Evolutionary conservation across 2,113 vertebrate species (phyloP), one percentile per base, ranked within the genome.

Genomic region (Myxocyprinus asiaticus): DNA sequence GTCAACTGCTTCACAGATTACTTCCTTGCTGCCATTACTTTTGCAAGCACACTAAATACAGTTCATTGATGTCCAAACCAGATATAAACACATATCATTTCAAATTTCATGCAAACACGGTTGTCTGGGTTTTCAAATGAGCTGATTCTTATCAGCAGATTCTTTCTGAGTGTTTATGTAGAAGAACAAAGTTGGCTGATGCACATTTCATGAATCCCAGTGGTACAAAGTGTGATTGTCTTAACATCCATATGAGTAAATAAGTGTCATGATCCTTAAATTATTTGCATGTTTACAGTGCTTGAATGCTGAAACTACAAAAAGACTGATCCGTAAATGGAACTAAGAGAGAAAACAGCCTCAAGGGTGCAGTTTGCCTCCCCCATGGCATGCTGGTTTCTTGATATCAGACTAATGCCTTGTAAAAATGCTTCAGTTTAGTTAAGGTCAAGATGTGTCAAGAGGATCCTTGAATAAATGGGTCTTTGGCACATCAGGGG

Each of bases 391-490:
- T 9, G 7, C 8, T 69, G 58, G 33, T 45, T 67, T 71, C 48
- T 44, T 77, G n/a, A 55, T n/a, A 48, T 48, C 42, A 65, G 64
- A 22, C 42, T 59, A 66, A 76, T 74, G 65, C 45, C 48, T 78
- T 6, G 4, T 67, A 15, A n/a, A 77, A 82, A 80, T 72, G 77
- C 50, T 74, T 67, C 3, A 1, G 53, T 63, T 55, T 70, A 22
- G 44, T 63, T 33, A 17, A 62, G 70, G 70, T 79, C 63, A 45
- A 77, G 48, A 72, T 47, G 17, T 76, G 44, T 79, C 51, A 79
- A 79, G 63, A 64, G 58, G 58, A 68, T 48, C 65, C 69, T 71
- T 56, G 48, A 65, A 55, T 58, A 43, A 7, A 44, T 62, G 50
- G 66, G 22, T 33, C 22, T 33, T 33, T 33, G 22, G n/a, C 69